Evolutionary conservation across 2,113 vertebrate genomes (phyloP).

Genomic region (Atractosteus spatula): DNA sequence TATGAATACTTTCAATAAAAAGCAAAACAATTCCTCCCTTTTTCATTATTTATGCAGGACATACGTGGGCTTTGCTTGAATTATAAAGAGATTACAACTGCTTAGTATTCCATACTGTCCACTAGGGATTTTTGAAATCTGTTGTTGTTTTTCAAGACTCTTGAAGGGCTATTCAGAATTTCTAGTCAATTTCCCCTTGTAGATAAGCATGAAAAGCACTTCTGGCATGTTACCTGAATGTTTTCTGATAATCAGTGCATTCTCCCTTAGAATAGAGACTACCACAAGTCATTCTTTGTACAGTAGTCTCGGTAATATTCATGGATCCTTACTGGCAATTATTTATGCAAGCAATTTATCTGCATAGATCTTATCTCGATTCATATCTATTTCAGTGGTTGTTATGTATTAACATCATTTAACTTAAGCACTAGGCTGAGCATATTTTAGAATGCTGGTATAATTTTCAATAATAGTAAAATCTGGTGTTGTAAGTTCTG

Average conservation of each 20-base stretch:
- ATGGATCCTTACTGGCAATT: no score
- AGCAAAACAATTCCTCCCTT: conserved; percentile 19
- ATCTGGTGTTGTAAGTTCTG: no score
- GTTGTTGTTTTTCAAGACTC: background rate
- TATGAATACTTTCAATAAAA: conserved; percentile 20
- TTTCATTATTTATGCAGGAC: conserved; percentile 18
- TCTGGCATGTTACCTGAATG: background rate
- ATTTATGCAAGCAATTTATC: no score
- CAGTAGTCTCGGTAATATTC: background rate
- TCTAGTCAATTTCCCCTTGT: background rate
- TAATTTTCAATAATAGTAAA: no score
- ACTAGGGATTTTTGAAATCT: conserved; percentile 2
- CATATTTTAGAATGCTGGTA: no score
- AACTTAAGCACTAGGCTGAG: no score
- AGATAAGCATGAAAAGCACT: background rate
- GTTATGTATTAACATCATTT: no score
- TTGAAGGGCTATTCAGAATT: background rate
- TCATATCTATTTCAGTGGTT: no score
- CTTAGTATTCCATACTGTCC: conserved; percentile 12
- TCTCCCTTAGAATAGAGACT: background rate
- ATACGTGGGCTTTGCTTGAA: conserved; percentile 9
- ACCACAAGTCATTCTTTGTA: background rate
- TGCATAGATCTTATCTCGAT: background rate
- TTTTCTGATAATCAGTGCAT: no score
- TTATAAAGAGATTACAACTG: conserved; percentile 9